Conservation (phyloP, 2,888 invertebrate species). For the Hemistola chrysoprasaria region DNA sequence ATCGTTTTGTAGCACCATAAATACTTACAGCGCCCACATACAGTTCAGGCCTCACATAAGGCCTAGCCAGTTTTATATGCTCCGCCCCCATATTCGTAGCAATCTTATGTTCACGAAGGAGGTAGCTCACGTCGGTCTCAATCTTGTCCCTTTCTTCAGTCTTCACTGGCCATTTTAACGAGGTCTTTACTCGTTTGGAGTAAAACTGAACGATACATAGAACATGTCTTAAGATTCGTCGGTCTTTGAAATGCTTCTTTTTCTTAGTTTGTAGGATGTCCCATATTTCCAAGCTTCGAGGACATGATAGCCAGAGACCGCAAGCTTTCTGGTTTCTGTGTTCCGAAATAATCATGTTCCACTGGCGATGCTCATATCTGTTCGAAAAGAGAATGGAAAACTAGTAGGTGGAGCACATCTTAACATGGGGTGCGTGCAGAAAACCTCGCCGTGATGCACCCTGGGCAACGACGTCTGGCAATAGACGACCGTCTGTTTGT, state of each 20-base stretch:
- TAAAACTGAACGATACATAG: conserved; percentile 58
- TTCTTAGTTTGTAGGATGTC: conserved; percentile 48
- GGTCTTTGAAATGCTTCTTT: conserved; percentile 44
- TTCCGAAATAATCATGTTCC: conserved; percentile 66
- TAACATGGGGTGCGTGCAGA: no score
- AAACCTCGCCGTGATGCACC: no score
- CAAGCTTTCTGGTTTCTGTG: conserved; percentile 45
- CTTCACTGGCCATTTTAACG: conserved; percentile 28
- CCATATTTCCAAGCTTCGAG: conserved; percentile 64
- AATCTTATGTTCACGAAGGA: conserved; percentile 44
- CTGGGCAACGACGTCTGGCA: no score
- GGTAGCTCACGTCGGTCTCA: conserved; percentile 43
- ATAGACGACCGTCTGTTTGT: no score
- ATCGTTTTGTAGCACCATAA: no score
- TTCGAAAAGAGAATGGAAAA: not conserved
- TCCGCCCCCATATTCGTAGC: conserved; percentile 25
- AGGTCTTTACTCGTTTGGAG: conserved; percentile 28
- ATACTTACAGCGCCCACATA: conserved; percentile 33
- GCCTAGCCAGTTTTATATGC: conserved; percentile 35
- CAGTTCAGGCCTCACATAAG: conserved; percentile 57
- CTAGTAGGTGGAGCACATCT: no score
- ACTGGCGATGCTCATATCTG: conserved; percentile 62
- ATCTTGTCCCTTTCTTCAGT: conserved; percentile 47
- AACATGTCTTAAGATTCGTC: conserved; percentile 47
- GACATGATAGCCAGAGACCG: conserved; percentile 55